These are phyloP conservation scores for Riparia riparia DNA, from an alignment of 2,113 vertebrate species.

Conservation along the genomic window DNA sequence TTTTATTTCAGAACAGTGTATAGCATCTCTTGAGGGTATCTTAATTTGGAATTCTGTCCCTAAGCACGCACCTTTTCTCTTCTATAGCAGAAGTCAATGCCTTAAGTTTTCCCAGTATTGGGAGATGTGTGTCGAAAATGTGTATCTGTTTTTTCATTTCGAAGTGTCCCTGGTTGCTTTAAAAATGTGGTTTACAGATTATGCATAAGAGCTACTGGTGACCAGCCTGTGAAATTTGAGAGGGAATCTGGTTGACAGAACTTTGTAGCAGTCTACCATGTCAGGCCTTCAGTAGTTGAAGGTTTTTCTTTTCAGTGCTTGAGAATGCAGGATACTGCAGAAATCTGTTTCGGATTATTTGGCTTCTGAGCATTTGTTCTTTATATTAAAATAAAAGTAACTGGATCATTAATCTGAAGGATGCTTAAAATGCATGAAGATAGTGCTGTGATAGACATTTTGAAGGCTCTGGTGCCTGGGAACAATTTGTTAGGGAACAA, in stretches of 20 bases:
- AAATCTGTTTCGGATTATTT: background rate
- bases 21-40: background rate
- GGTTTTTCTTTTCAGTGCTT: background rate
- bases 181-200: background rate
- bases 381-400: conserved; percentile 13
- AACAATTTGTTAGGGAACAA: background rate
- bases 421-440: conserved; percentile 3
- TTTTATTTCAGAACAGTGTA: background rate
- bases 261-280: background rate
- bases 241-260: background rate
- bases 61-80: background rate
- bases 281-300: background rate
- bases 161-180: background rate
- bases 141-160: background rate
- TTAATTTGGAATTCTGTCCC: background rate
- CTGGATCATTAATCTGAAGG: background rate
- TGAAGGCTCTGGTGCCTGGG: background rate
- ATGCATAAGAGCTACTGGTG: background rate
- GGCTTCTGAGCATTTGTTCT: background rate
- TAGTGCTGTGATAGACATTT: background rate
- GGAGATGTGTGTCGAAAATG: background rate
- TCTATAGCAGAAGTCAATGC: background rate
- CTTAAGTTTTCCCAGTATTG: background rate
- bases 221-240: background rate
- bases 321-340: background rate